Evolutionary conservation across 2,113 vertebrate species (phyloP), one percentile per base, ranked within the genome.

Genomic region (Oryzias javanicus): DNA sequence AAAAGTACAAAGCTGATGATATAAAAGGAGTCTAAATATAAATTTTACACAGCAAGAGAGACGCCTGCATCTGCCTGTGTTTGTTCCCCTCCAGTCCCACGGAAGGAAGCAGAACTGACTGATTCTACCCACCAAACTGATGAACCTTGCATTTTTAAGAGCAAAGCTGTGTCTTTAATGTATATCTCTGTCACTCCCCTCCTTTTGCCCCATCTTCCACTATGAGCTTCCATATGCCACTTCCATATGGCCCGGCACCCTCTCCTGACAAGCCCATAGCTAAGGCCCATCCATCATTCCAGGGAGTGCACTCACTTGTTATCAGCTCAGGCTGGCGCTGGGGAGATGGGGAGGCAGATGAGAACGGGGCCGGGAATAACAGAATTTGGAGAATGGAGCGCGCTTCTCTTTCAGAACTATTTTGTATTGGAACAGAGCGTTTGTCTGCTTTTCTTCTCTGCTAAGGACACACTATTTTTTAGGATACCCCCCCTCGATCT

Each of bases 201-300:
- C 80, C 85, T 81, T 80, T 87, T 72, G 83, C 77, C 76, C 84
- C 86, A 79, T 87, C 90, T 82, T 90, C 84, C 79, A 83, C 89
- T 82, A 88, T 82, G 82, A 86, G 89, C 88, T 87, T 88, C 91
- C 91, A 92, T 91, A 92, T 92, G 91, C 90, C 87, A 81, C 84
- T 79, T 91, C 91, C 91, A 92, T 92, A 92, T 92, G 91, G 89
- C 88, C 89, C 89, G 75, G 83, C 87, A 91, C 85, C 90, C 88
- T 89, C 85, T 83, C 81, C 90, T 91, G 91, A 91, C 90, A 92
- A 88, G 78, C 83, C 88, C 76, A 66, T 76, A 79, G 82, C 89
- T 79, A 77, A 75, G 69, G 78, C 77, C 85, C 91, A 92, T 92
- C 91, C 90, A 92, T 92, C 91, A 92, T 84, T 64, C 82, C 46